Evolutionary conservation across 2,797 vertebrate species (phyloP), one percentile per base, ranked within the genome.

Genomic region (Cryptoprocta ferox): DNA sequence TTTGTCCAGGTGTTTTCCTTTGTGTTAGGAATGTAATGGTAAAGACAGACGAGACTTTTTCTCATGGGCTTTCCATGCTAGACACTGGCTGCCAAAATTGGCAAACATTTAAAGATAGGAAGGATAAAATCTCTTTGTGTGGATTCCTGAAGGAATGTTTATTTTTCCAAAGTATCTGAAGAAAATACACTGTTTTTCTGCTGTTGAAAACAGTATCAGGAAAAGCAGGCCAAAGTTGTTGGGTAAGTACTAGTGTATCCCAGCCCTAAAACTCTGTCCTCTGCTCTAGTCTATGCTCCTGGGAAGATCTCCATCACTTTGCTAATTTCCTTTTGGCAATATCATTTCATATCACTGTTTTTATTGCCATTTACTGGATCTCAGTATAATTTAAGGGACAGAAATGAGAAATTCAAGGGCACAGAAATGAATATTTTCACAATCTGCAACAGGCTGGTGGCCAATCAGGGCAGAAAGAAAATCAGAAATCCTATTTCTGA

Each of bases 401-500:
- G 71, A 91, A 85, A 26, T 80, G 56, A 89, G 92, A 95, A 94
- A 95, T 89, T 86, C 84, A 97, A 95, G 73, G 78, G 39, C 66
- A 83, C 73, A 45, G 39, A 83, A 91, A 94, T 93, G 79, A 95
- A 81, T 95, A 76, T 94, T 94, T 97, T 90, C 89, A n/a, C 28
- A 53, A 12, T 28, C 61, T 75, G 19, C 68, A 95, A 83, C 7
- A 71, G 65, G 30, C 68, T 95, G 50, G 70, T 63, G 93, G 80
- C 63, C 96, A 91, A 97, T 96, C 87, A 81, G 37, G 19, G 78
- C 37, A 80, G 84, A 95, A 94, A 71, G 13, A 84, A 97, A 95
- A 80, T 78, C 70, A 89, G 76, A 96, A 97, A 97, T 92, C 28
- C 30, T 59, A 21, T 96, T 96, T 98, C 85, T 97, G 94, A 96